Percentiles rank a stretch among this genome's conserved stretches.
phyloP scores from a whole-genome alignment of 1,140 invertebrate species.

The Drosophila lini region DNA sequence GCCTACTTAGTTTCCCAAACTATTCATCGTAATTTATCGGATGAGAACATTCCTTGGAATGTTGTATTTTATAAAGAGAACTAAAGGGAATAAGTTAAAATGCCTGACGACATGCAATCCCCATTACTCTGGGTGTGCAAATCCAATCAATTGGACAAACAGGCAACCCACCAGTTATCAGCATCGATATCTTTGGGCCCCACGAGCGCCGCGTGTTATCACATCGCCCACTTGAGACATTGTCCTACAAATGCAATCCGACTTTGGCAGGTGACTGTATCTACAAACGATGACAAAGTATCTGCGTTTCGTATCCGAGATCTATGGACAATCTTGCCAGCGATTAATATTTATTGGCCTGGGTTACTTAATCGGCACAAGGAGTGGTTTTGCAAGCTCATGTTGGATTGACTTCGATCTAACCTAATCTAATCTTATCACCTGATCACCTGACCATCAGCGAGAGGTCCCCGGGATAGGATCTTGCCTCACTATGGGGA shows the following conservation, averaged over 20 bases:
- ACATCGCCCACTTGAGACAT: slow-evolving; percentile 13
- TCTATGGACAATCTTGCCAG: slow-evolving; percentile 16
- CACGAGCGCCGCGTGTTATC: slow-evolving; percentile 11
- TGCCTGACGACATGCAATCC: slow-evolving; percentile 1
- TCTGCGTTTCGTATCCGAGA: slow-evolving; percentile 6
- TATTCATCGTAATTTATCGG: not conserved
- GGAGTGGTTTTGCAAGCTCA: slow-evolving; percentile 18
- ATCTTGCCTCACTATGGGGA: not conserved
- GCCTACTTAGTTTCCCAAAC: not conserved
- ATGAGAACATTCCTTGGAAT: not conserved
- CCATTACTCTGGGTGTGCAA: not conserved
- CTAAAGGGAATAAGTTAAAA: not conserved
- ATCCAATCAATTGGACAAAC: slow-evolving; percentile 23
- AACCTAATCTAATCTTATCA: not conserved
- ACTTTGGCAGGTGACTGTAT: slow-evolving; percentile 1
- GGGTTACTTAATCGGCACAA: slow-evolving; percentile 36
- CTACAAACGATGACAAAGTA: slow-evolving; percentile 2
- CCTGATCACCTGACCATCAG: slow-evolving; percentile 14
- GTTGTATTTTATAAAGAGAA: not conserved
- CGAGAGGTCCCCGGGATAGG: not conserved
- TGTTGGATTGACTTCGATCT: slow-evolving; percentile 15
- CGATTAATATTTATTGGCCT: slow-evolving; percentile 13
- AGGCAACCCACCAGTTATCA: slow-evolving; percentile 1
- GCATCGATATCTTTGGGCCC: slow-evolving; percentile 6
- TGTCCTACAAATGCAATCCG: slow-evolving; percentile 1